Evolutionary conservation across 2,888 invertebrate species (phyloP).

Genomic region (Clunio marinus): DNA sequence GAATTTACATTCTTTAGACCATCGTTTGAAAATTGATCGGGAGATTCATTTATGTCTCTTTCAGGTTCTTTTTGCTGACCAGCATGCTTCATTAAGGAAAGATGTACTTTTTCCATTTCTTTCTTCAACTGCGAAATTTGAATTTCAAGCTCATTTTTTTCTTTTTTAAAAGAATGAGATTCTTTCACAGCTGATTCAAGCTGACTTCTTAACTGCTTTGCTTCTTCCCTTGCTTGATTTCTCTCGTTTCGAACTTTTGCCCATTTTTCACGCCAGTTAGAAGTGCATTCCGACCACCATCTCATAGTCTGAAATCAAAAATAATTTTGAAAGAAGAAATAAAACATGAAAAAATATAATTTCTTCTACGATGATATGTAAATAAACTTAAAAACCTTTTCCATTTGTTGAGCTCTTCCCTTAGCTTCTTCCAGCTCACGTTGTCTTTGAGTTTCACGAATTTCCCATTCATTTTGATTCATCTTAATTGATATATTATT

Average conservation of each 20-base stretch:
- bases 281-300: slow-evolving; percentile 90
- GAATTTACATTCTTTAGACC: slow-evolving; percentile 52
- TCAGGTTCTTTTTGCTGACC: slow-evolving; percentile 55
- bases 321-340: no score
- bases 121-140: slow-evolving; percentile 72
- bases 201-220: slow-evolving; percentile 73
- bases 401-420: slow-evolving; percentile 95
- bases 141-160: slow-evolving; percentile 71
- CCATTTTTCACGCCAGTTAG: slow-evolving; percentile 96
- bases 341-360: no score
- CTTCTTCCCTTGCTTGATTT: slow-evolving; percentile 88
- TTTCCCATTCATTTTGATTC: slow-evolving; percentile 37
- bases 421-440: slow-evolving; percentile 90
- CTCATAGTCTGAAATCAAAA: no score
- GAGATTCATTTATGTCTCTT: slow-evolving; percentile 50
- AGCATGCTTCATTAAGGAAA: slow-evolving; percentile 63
- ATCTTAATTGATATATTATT: no score
- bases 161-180: slow-evolving; percentile 65
- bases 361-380: no score
- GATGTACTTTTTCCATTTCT: slow-evolving; percentile 75
- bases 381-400: no score
- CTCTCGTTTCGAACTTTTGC: slow-evolving; percentile 88
- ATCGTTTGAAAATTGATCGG: slow-evolving; percentile 50
- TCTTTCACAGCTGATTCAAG: slow-evolving; percentile 76
- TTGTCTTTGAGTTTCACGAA: slow-evolving; percentile 47